Evolutionary conservation across 2,888 invertebrate genomes (phyloP).

Genomic region (Nemotelus nigrinus): DNA sequence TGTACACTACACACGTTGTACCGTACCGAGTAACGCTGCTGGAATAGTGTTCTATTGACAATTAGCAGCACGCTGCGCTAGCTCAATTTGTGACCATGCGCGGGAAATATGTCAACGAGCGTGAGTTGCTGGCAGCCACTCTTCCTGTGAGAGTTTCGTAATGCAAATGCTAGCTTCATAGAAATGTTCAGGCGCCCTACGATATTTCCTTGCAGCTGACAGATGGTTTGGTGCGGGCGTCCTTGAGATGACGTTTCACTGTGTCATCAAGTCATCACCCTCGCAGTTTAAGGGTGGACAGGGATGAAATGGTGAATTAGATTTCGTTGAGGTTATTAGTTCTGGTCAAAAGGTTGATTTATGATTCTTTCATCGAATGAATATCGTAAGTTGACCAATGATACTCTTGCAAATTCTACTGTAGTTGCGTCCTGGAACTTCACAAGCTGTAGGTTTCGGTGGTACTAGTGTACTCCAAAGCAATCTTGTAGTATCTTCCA

Average conservation of each 20-base stretch:
- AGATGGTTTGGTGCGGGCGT: slow-evolving; percentile 15
- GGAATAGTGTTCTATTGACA: slow-evolving; percentile 13
- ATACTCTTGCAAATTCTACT: no score
- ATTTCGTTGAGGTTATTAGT: no score
- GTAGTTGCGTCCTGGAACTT: no score
- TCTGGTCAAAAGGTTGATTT: no score
- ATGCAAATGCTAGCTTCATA: not conserved
- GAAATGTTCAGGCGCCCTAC: slow-evolving; percentile 11
- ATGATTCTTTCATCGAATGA: no score
- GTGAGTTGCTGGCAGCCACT: not conserved
- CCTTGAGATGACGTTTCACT: slow-evolving; percentile 34
- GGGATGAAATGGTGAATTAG: not conserved
- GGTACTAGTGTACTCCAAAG: no score
- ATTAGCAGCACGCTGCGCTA: slow-evolving; percentile 30
- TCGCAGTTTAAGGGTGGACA: not conserved
- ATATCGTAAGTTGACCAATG: no score
- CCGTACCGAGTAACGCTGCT: slow-evolving; percentile 4
- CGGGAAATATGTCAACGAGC: not conserved
- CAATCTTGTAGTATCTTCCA: no score
- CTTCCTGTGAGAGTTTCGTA: not conserved
- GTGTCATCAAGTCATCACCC: slow-evolving; percentile 38
- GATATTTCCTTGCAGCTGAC: slow-evolving; percentile 15
- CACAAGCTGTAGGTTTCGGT: no score
- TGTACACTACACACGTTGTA: not conserved
- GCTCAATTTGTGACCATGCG: slow-evolving; percentile 8